Conservation (phyloP, 2,888 invertebrate species). For the Eupsilia transversa region DNA sequence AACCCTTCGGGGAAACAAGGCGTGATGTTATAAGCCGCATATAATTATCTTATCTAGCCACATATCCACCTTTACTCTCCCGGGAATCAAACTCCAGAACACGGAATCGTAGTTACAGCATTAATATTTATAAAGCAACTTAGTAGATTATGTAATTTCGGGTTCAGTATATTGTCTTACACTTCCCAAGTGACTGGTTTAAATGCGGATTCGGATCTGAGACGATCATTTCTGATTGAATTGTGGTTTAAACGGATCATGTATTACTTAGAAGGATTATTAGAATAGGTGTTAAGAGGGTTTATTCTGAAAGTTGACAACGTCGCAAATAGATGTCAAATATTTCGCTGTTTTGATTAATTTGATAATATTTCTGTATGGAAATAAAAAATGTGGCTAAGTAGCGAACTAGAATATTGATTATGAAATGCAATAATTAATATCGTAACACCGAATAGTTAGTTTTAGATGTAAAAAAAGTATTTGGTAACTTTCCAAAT, state of each 20-base stretch:
- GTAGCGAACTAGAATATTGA: too few relatives aligned
- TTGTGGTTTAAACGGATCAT: constrained; percentile 29
- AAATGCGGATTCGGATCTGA: constrained; percentile 25
- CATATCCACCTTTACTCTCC: constrained; percentile 51
- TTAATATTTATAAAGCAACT: constrained; percentile 74
- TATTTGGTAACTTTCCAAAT: too few relatives aligned
- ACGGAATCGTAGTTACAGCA: constrained; percentile 60
- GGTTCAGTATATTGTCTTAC: constrained; percentile 58
- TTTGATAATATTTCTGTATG: too few relatives aligned
- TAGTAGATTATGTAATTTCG: constrained; percentile 67
- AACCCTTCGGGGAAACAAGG: too few relatives aligned
- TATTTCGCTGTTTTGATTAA: too few relatives aligned
- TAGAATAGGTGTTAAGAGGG: not conserved
- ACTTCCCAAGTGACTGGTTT: constrained; percentile 62
- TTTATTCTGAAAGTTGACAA: too few relatives aligned
- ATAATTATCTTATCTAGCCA: constrained; percentile 42
- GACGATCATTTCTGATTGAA: constrained; percentile 42
- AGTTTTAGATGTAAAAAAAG: too few relatives aligned
- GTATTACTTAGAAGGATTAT: constrained; percentile 11
- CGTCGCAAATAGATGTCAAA: too few relatives aligned
- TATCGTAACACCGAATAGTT: too few relatives aligned
- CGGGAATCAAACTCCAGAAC: constrained; percentile 63
- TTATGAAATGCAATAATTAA: too few relatives aligned
- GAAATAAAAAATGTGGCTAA: too few relatives aligned
- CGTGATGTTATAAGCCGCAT: not conserved